Percentiles rank a stretch among this genome's conserved stretches.
Conservation (phyloP, 1,140 invertebrate genomes). For the Samia ricini region DNA sequence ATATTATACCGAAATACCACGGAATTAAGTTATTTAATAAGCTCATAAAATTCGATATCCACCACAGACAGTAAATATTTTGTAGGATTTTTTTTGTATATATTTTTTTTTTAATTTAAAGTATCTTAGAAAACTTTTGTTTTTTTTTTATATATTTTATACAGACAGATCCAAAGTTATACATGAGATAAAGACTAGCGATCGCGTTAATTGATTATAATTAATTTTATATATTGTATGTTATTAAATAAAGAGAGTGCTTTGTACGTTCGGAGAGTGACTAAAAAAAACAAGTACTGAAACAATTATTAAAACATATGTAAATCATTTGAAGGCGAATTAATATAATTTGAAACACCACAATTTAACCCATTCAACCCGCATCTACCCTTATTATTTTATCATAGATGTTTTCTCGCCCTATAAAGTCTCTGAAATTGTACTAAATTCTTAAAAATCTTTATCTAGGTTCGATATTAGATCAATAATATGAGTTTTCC, state of each 20-base stretch:
- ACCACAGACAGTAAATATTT: constrained; percentile 66
- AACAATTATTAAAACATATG: constrained; percentile 52
- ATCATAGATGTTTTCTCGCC: no score
- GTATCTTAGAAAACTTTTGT: constrained; percentile 51
- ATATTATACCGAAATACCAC: constrained; percentile 15
- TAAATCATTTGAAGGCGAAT: constrained; percentile 38
- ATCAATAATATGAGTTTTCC: no score
- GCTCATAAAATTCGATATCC: constrained; percentile 74
- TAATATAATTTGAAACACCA: background rate
- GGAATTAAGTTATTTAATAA: constrained; percentile 70
- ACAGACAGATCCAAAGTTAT: constrained; percentile 67
- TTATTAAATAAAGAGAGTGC: constrained; percentile 37
- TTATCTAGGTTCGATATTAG: no score
- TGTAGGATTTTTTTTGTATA: constrained; percentile 17
- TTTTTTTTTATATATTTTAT: constrained; percentile 12
- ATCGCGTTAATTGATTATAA: constrained; percentile 19
- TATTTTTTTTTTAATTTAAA: constrained; percentile 29
- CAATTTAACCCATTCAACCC: background rate
- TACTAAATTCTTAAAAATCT: no score
- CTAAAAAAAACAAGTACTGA: constrained; percentile 59
- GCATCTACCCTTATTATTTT: no score
- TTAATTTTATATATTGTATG: constrained; percentile 24
- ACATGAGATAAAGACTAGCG: constrained; percentile 62
- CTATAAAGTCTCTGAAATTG: no score
- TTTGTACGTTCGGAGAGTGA: constrained; percentile 51